A percentile compares a stretch with the other conserved stretches of the same genome.
Conservation (phyloP, 2,113 vertebrate species). For the Lathamus discolor region DNA sequence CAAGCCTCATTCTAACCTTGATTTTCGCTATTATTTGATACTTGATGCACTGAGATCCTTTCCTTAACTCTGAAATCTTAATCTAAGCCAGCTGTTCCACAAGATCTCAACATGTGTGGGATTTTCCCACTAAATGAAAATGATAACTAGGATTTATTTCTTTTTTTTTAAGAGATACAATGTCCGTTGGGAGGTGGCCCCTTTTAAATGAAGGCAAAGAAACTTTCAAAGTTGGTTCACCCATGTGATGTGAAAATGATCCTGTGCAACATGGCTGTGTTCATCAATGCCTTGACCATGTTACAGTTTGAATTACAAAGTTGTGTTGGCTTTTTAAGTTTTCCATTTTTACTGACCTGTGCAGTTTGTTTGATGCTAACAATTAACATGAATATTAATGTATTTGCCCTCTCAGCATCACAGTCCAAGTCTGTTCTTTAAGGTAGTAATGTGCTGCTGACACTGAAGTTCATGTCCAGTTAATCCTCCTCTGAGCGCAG, state of each 20-base stretch:
- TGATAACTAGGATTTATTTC: background rate
- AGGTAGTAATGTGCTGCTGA: background rate
- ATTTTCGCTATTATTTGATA: constrained; percentile 33
- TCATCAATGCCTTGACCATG: background rate
- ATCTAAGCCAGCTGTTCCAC: constrained; percentile 35
- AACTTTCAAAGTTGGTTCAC: background rate
- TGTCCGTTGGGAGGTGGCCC: background rate
- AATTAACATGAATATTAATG: background rate
- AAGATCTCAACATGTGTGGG: constrained; percentile 23
- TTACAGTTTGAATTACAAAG: background rate
- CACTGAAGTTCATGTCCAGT: background rate
- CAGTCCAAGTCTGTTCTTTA: background rate
- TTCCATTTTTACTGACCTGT: background rate
- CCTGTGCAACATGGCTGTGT: background rate
- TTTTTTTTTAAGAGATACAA: background rate
- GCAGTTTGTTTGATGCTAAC: background rate
- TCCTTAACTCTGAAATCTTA: constrained; percentile 8
- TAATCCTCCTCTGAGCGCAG: background rate
- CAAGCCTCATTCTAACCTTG: background rate
- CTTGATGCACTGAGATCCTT: background rate
- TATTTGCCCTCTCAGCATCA: background rate
- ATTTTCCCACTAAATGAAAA: constrained; percentile 13
- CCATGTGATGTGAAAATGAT: background rate
- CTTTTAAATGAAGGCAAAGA: background rate
- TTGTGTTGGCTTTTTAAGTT: background rate